These are phyloP conservation scores for Spinibarbus caldwelli DNA, from an alignment of 2,797 vertebrate genomes.

Conservation along the genomic window DNA sequence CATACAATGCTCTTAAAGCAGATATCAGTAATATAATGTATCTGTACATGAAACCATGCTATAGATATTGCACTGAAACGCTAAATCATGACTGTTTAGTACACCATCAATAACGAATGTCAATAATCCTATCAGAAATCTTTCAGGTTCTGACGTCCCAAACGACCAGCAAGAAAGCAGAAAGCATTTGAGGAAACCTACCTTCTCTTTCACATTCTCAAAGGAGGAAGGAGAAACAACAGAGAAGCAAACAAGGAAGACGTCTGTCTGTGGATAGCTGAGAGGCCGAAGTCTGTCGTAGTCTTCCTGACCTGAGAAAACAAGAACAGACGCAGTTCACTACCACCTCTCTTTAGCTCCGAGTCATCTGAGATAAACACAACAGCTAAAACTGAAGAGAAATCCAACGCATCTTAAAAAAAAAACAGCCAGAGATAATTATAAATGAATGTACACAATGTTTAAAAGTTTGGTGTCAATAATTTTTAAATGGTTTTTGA, in stretches of 20 bases:
- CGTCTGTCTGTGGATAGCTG: constrained; percentile 98
- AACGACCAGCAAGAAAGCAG: background rate
- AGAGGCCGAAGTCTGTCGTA: constrained; percentile 99
- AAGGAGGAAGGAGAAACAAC: constrained; percentile 98
- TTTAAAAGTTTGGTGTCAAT: background rate
- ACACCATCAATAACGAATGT: background rate
- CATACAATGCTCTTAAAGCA: background rate
- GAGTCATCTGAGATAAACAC: background rate
- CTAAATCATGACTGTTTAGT: background rate
- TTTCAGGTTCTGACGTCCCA: background rate
- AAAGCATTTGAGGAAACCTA: constrained; percentile 61
- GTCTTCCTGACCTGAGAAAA: constrained; percentile 92
- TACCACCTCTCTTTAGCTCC: background rate
- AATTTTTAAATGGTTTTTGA: background rate
- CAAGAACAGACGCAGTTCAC: constrained; percentile 21
- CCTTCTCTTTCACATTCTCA: constrained; percentile 99
- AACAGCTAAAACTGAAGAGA: background rate
- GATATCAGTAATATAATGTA: background rate
- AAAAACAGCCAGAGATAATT: background rate
- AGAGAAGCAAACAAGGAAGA: constrained; percentile 98
- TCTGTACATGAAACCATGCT: background rate
- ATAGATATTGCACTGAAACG: background rate
- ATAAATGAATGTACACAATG: background rate
- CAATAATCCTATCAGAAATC: background rate
- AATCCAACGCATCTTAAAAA: background rate